phyloP scores from a whole-genome alignment of 2,888 invertebrate genomes.

The Auanema sp. region DNA sequence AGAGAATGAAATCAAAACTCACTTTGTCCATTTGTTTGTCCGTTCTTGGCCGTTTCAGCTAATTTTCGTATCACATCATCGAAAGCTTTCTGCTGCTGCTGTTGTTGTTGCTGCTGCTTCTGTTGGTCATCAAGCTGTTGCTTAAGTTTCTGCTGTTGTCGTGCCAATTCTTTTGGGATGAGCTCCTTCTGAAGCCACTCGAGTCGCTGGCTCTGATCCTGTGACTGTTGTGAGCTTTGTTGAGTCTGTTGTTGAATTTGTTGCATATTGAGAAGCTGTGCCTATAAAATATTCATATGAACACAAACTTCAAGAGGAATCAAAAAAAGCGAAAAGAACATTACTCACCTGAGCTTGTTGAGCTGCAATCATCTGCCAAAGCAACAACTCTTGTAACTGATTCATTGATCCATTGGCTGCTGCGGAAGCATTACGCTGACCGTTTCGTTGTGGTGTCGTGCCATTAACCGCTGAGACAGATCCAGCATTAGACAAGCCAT shows the following conservation, averaged over 20 bases:
- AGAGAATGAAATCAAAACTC: too few species aligned
- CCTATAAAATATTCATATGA: too few species aligned
- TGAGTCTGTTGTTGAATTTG: too few species aligned
- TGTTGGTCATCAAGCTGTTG: constrained; percentile 4
- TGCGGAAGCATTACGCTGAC: neutral
- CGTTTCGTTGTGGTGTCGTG: neutral
- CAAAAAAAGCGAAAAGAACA: too few species aligned
- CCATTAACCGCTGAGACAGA: neutral
- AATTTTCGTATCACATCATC: constrained; percentile 15
- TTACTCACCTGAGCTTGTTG: too few species aligned
- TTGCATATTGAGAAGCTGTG: too few species aligned
- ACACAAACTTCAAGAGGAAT: too few species aligned
- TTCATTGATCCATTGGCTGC: neutral
- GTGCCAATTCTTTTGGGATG: constrained; percentile 10
- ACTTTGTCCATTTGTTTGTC: neutral
- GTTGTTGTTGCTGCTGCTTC: constrained; percentile 5
- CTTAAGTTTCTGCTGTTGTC: neutral
- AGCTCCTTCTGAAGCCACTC: neutral
- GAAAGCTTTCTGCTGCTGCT: constrained; percentile 7
- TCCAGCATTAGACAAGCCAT: neutral
- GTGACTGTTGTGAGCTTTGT: too few species aligned
- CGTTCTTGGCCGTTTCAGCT: constrained; percentile 3
- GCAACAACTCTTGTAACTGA: too few species aligned
- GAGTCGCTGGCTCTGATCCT: too few species aligned
- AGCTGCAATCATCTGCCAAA: too few species aligned